Percentiles rank a stretch among this genome's conserved stretches.
These are phyloP conservation scores for Cyclargus thomasi DNA, from an alignment of 1,140 invertebrate species.

Conservation along the genomic window DNA sequence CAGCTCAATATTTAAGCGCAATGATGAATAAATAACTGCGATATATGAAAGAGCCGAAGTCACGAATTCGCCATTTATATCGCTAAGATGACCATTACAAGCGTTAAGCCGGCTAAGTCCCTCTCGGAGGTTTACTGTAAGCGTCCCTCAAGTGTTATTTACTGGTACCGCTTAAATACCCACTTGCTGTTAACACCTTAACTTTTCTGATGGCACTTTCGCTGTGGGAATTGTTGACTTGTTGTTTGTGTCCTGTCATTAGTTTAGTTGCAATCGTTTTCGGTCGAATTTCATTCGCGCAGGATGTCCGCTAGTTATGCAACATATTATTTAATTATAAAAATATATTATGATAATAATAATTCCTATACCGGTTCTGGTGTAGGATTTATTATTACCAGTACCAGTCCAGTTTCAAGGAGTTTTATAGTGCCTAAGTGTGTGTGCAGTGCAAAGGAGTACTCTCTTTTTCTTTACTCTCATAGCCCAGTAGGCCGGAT, in stretches of 20 bases:
- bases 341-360: too few species aligned
- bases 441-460: too few species aligned
- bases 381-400: too few species aligned
- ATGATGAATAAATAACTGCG: conserved; percentile 20
- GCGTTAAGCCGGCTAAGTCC: conserved; percentile 34
- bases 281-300: neutral
- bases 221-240: neutral
- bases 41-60: conserved; percentile 22
- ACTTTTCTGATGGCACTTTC: conserved; percentile 11
- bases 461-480: too few species aligned
- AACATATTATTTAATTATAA: too few species aligned
- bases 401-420: too few species aligned
- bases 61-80: conserved; percentile 44
- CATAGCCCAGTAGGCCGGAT: too few species aligned
- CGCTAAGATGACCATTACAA: conserved; percentile 44
- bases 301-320: too few species aligned
- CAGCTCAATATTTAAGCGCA: neutral
- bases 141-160: conserved; percentile 36
- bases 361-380: too few species aligned
- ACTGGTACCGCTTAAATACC: conserved; percentile 26
- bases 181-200: conserved; percentile 29
- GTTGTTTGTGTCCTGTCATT: too few species aligned
- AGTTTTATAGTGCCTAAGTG: too few species aligned
- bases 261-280: too few species aligned
- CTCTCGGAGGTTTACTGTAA: conserved; percentile 29